Percentiles rank a stretch among this genome's conserved stretches.
Conservation (phyloP, 2,888 invertebrate species). For the Chorisops tibialis region DNA sequence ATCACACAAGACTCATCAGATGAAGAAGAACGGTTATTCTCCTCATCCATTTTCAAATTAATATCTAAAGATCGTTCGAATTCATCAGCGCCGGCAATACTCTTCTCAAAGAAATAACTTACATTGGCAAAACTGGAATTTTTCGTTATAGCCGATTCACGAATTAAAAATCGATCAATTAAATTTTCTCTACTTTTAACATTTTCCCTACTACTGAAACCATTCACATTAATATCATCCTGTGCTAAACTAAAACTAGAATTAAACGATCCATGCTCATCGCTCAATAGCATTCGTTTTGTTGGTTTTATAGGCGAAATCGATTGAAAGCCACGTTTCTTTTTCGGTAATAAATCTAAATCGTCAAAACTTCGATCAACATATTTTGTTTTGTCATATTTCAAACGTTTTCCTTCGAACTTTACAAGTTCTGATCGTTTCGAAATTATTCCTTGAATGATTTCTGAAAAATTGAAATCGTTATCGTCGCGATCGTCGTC, state of each 20-base stretch:
- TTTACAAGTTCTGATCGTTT: slow-evolving; percentile 38
- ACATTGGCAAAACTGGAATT: slow-evolving; percentile 34
- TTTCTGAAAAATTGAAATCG: slow-evolving; percentile 54
- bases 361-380: slow-evolving; percentile 38
- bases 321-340: slow-evolving; percentile 7
- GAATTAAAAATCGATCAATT: slow-evolving; percentile 41
- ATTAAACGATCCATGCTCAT: background rate
- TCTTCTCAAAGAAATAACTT: slow-evolving; percentile 56
- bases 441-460: slow-evolving; percentile 55
- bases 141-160: slow-evolving; percentile 2
- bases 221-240: slow-evolving; percentile 8
- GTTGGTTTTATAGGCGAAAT: background rate
- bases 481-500: slow-evolving; percentile 50
- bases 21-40: background rate
- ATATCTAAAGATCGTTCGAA: slow-evolving; percentile 60
- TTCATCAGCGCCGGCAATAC: slow-evolving; percentile 56
- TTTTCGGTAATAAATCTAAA: slow-evolving; percentile 37
- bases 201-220: background rate
- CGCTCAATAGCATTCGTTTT: slow-evolving; percentile 17
- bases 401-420: slow-evolving; percentile 41
- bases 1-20: too few species aligned
- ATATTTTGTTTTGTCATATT: slow-evolving; percentile 30
- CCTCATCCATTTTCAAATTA: background rate
- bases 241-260: background rate
- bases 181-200: slow-evolving; percentile 33